A percentile compares a stretch with the other conserved stretches of the same genome.
phyloP scores from a whole-genome alignment of 2,113 vertebrate species.

The Noturus placidus region DNA sequence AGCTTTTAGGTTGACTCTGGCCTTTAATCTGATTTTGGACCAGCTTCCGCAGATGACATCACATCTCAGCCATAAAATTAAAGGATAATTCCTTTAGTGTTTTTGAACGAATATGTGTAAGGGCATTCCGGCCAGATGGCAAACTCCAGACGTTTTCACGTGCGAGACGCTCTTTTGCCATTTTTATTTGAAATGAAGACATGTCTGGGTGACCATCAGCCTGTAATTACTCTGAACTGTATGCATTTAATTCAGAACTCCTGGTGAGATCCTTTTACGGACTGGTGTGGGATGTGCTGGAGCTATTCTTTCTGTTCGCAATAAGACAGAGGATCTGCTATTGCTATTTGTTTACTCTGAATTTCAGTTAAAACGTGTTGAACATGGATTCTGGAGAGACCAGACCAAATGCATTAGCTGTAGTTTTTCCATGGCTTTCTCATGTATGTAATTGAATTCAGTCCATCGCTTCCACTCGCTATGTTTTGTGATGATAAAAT shows the following conservation, averaged over 20 bases:
- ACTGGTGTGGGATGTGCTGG: not conserved
- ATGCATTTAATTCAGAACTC: not conserved
- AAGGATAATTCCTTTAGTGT: not conserved
- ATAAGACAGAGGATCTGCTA: constrained; percentile 24
- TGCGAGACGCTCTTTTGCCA: not conserved
- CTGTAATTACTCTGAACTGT: not conserved
- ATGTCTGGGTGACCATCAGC: not conserved
- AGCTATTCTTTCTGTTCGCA: constrained; percentile 27
- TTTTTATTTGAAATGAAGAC: not conserved
- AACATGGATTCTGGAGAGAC: not conserved
- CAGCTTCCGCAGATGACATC: not conserved
- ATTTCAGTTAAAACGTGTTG: constrained; percentile 23
- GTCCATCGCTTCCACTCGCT: constrained; percentile 32
- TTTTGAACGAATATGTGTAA: constrained; percentile 15
- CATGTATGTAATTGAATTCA: constrained; percentile 33
- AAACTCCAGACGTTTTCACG: not conserved
- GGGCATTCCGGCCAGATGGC: not conserved
- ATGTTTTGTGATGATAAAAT: constrained; percentile 30
- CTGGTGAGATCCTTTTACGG: not conserved
- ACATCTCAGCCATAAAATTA: not conserved
- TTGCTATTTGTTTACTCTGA: constrained; percentile 1
- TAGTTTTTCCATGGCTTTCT: constrained; percentile 46
- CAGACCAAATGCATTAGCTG: constrained; percentile 34
- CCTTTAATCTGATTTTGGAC: constrained; percentile 17
- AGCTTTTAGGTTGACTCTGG: not conserved